Evolutionary conservation across 1,140 invertebrate genomes (phyloP), one percentile per base, ranked within the genome.

Genomic region (Tetraneura akinire): DNA sequence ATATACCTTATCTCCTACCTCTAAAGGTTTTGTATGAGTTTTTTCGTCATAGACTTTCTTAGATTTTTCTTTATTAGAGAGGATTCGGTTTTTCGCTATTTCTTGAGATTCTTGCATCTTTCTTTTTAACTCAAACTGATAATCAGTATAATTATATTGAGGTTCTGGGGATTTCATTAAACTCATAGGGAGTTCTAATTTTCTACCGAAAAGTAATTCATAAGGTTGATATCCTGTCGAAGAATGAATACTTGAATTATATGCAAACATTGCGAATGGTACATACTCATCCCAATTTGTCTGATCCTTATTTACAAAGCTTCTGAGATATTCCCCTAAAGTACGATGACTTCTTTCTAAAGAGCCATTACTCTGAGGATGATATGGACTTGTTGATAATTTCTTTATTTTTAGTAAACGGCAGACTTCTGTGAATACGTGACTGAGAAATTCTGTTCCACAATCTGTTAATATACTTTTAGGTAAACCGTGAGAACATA

Each of bases 291-390:
- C 83, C 84, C 84, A 85, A 70, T 84, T 74, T 4, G 21, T 53
- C n/a, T 83, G 81, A 16, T 82, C 80, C 29, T 57, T 21, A 32
- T 82, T 55, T 13, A 81, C 62, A 68, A 80, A 83, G 26, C 80
- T 32, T 57, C 70, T 14, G 14, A 82, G 37, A 51, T 81, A 74
- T 13, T 80, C 60, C 16, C 42, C 49, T 3, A 82, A 42, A 9
- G 57, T 64, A 4, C 26, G 21, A 81, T 82, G 68, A n/a, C 21
- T 53, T 47, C 81, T 68, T 78, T 82, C 82, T 16, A 80, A 8
- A 13, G 23, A 80, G 14, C 85, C 86, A 68, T 84, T 85, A 3
- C 83, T 85, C 83, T 86, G 83, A 26, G 85, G 85, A 53, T 86
- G 84, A 82, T 87, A 87, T n/a, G 85, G 82, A 10, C 84, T 85